These are phyloP conservation scores for Hippotragus niger DNA, from an alignment of 2,113 vertebrate genomes.

Conservation along the genomic window DNA sequence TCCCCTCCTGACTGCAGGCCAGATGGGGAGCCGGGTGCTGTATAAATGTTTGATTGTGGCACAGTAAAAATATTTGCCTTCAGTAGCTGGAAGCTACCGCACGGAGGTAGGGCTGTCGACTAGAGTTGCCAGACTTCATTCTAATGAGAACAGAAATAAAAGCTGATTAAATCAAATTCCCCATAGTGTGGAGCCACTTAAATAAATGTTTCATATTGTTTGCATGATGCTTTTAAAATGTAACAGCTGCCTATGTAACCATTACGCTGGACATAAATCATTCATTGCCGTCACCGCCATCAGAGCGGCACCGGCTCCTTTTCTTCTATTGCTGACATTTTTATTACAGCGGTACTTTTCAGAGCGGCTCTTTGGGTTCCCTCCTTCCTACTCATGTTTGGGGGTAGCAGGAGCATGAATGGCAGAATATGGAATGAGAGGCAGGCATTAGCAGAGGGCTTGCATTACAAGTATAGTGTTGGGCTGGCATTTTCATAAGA, in stretches of 20 bases:
- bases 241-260: conserved; percentile 66
- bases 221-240: conserved; percentile 63
- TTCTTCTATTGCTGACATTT: neutral
- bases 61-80: conserved; percentile 56
- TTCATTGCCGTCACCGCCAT: neutral
- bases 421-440: neutral
- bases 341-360: neutral
- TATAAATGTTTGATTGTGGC: conserved; percentile 51
- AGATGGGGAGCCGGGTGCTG: conserved; percentile 55
- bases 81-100: conserved; percentile 44
- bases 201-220: conserved; percentile 78
- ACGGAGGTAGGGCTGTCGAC: conserved; percentile 54
- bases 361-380: neutral
- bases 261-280: conserved; percentile 66
- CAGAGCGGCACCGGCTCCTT: neutral
- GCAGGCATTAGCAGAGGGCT: neutral
- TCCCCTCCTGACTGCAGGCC: neutral
- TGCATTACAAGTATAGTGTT: accelerated
- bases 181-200: conserved; percentile 58
- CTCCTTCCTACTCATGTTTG: accelerated
- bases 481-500: neutral
- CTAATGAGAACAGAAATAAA: conserved; percentile 64
- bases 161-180: conserved; percentile 73
- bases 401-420: neutral
- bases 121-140: conserved; percentile 61